These are phyloP conservation scores for Psilanteris sp. DNA, from an alignment of 1,140 invertebrate species.

Conservation along the genomic window DNA sequence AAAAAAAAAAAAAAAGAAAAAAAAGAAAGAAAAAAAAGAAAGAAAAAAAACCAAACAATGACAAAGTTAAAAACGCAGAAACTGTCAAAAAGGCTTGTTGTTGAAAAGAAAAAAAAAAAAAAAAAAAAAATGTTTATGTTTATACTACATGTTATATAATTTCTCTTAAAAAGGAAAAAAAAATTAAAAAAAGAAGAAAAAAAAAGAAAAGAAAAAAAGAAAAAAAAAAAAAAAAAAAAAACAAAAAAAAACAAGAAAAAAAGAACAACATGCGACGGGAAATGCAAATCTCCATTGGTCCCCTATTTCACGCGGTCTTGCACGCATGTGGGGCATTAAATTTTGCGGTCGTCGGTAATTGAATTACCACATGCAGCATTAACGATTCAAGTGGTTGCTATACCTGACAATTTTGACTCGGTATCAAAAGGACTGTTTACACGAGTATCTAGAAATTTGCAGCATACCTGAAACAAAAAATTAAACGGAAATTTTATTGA, in stretches of 20 bases:
- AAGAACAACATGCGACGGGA: slow-evolving; percentile 29
- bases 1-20: too few species aligned
- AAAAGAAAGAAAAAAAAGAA: too few species aligned
- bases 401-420: slow-evolving; percentile 44
- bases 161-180: too few species aligned
- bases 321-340: slow-evolving; percentile 47
- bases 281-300: slow-evolving; percentile 25
- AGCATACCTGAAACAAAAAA: slow-evolving; percentile 27
- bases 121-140: slow-evolving; percentile 58
- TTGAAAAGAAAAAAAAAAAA: slow-evolving; percentile 57
- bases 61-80: slow-evolving; percentile 19
- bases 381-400: slow-evolving; percentile 42
- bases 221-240: too few species aligned
- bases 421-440: slow-evolving; percentile 7
- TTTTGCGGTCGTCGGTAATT: slow-evolving; percentile 62
- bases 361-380: slow-evolving; percentile 59
- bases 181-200: too few species aligned
- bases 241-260: too few species aligned
- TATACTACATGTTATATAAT: too few species aligned
- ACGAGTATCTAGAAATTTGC: slow-evolving; percentile 3
- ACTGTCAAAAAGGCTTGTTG: slow-evolving; percentile 26
- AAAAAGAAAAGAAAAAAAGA: too few species aligned
- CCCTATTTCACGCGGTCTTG: slow-evolving; percentile 20
- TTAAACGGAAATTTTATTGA: neutral
- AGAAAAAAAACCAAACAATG: slow-evolving; percentile 8